Conservation (phyloP, 2,797 vertebrate species). For the Nyctalus aviator region DNA sequence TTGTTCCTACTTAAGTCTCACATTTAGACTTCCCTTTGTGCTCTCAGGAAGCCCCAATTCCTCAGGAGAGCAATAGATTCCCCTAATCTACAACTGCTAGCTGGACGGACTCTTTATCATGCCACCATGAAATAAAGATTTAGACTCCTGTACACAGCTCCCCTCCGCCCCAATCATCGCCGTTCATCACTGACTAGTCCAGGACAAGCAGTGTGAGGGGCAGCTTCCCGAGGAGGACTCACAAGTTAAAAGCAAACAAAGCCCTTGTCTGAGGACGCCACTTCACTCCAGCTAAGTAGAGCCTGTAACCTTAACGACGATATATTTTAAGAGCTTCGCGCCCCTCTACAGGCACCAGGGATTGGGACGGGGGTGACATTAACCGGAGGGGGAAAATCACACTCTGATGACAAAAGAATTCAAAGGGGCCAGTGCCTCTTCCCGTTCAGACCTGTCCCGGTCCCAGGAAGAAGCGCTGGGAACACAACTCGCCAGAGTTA, state of each 20-base stretch:
- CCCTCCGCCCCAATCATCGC: background rate
- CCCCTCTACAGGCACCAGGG: background rate
- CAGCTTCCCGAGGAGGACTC: background rate
- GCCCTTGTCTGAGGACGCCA: background rate
- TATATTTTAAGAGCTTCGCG: slow-evolving; percentile 14
- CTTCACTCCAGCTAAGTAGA: background rate
- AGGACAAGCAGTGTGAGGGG: background rate
- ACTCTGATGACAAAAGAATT: slow-evolving; percentile 43
- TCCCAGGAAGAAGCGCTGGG: background rate
- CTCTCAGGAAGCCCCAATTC: slow-evolving; percentile 12
- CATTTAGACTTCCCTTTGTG: background rate
- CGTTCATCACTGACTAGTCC: background rate
- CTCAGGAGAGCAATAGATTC: slow-evolving; percentile 4
- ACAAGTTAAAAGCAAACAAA: slow-evolving; percentile 53
- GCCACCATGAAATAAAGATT: slow-evolving; percentile 50
- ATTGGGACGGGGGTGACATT: background rate
- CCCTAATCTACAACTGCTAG: background rate
- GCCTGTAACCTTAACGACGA: background rate
- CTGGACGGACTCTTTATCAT: background rate
- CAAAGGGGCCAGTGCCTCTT: background rate
- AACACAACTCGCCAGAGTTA: slow-evolving; percentile 78
- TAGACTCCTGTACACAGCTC: background rate
- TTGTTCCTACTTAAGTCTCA: background rate
- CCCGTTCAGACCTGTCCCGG: background rate
- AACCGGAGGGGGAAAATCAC: background rate